Percentiles rank a stretch among this genome's conserved stretches.
These are phyloP conservation scores for Calonectris borealis DNA, from an alignment of 2,113 vertebrate genomes.

Conservation along the genomic window DNA sequence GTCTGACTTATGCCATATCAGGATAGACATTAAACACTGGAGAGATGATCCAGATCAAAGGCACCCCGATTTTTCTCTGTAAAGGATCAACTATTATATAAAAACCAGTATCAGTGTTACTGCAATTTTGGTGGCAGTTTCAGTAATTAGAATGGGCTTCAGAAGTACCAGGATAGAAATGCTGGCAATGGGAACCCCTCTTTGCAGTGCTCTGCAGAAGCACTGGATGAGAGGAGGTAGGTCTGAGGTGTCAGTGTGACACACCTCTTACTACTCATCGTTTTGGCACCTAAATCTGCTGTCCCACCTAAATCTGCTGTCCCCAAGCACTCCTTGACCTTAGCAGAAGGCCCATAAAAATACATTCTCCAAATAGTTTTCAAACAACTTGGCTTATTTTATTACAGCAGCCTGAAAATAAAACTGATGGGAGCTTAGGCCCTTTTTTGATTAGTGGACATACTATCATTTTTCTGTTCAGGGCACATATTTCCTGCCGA, in stretches of 20 bases:
- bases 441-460: neutral
- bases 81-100: neutral
- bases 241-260: neutral
- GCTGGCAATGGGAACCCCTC: neutral
- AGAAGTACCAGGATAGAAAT: neutral
- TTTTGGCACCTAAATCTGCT: neutral
- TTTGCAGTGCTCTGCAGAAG: neutral
- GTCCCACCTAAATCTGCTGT: neutral
- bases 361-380: neutral
- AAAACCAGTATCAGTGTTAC: neutral
- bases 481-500: neutral
- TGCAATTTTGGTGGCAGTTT: neutral
- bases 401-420: neutral
- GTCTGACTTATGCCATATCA: neutral
- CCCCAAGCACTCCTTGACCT: neutral
- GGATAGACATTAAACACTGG: neutral
- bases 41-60: slow-evolving; percentile 16
- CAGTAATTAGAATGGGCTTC: neutral
- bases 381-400: neutral
- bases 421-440: neutral
- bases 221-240: neutral
- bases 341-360: neutral
- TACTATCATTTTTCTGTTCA: neutral
- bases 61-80: neutral
- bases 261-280: neutral